Base-by-base conservation (phyloP, 2,797 vertebrate species). In the Chiroxiphia lanceolata region DNA sequence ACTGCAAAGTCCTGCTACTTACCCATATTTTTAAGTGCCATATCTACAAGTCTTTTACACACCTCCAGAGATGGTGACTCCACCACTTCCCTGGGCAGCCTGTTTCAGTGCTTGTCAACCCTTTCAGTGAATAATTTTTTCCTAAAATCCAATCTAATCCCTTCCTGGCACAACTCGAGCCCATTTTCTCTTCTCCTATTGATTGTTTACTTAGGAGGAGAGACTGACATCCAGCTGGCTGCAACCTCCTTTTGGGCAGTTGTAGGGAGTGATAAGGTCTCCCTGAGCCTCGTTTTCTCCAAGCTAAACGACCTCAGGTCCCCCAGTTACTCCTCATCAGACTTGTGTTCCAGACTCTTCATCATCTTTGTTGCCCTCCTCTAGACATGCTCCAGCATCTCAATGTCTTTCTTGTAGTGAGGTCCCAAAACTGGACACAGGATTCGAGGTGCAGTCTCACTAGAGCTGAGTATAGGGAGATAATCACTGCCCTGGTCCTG, bases 301-400 rank as follows among this genome's bases (percentile, higher is more conserved):
- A 45, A 9, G 0, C 21, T 34, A 13, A 78, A n/a, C 12, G 18
- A 1, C 2, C 7, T 31, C 64, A 77, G 23, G n/a, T 80, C 19
- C 45, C 33, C 65, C 67, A 64, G 34, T 12, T 2, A 5, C 33
- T 56, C 15, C 6, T 44, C n/a, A 38, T 0, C 17, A 20, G 47
- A 69, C 47, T 67, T 47, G 44, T 47, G 44, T 20, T 69, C 53
- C n/a, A 65, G 29, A 4, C 13, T 23, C 45, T 45, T 65, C 7
- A 11, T 5, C 22, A 44, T 15, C 22, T 50, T 38, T 16, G 3
- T 0, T 31, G 5, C 20, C 25, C 33, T 59, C 14, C 45, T 40
- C n/a, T 21, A 59, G 51, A 31, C 45, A 10, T 0, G 0, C 16
- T 47, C 23, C 68, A 65, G 51, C n/a, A 51, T 11, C 11, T 67